Base-by-base conservation (phyloP, 2,797 vertebrate species). In the Pangasius mekongensis region DNA sequence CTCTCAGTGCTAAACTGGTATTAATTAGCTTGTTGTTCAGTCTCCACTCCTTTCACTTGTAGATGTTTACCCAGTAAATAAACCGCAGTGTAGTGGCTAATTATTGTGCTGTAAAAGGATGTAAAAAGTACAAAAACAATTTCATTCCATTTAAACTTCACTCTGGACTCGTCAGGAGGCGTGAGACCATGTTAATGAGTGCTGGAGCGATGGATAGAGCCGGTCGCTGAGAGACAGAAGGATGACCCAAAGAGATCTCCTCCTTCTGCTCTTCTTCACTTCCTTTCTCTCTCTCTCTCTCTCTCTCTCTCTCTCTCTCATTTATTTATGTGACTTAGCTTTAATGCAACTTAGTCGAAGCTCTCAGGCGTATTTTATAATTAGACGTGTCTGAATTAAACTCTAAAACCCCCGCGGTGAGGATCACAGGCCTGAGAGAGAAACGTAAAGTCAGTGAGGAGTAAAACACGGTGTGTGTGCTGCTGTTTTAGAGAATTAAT, bases 261-360 rank as follows among this genome's bases (percentile, higher is more conserved):
- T 18, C 9, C 8, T n/a, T 67, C 82, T 67, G 16, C 18, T 20
- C 39, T 39, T 5, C 22, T 67, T 18, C 16, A 30, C 33, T 3
- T 60, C 33, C 56, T 83, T 9, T 18, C 22, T 24, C 33, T 22
- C 16, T 58, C 47, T 18, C 3, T 56, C n/a, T 60, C 18, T 60
- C 30, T 36, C 52, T 60, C 54, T 60, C 78, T 60, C 27, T 78
- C 76, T 78, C 27, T 78, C 24, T 27, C 76, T 52, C 62, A n/a
- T 83, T 92, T 93, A 89, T 91, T 86, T 91, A 92, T 88, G 91
- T 86, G 49, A 66, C 83, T 74, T 73, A 92, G 91, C 85, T 92
- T 92, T 83, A 69, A 56, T 54, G 33, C 56, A 77, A 86, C 76
- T 84, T 36, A 71, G 58, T 36, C 82, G 18, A 73, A 89, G 88